Evolutionary conservation across 2,888 invertebrate genomes (phyloP).

Genomic region (Stenurella melanura): DNA sequence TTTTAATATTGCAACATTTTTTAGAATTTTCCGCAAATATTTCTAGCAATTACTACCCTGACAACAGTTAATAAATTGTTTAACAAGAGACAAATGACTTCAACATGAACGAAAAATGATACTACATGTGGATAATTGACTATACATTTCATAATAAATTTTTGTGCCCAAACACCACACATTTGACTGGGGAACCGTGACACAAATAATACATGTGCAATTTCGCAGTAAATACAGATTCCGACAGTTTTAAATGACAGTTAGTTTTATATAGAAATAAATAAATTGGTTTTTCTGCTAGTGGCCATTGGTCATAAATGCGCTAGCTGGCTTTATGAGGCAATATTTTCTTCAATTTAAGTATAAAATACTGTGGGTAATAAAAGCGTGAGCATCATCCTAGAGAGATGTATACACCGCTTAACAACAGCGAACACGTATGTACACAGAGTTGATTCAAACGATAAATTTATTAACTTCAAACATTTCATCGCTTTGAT

Average conservation of each 20-base stretch:
- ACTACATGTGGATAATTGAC: conserved; percentile 12
- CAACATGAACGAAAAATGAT: conserved; percentile 6
- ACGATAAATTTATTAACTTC: neutral
- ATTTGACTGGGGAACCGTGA: neutral
- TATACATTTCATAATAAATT: conserved; percentile 6
- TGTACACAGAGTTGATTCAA: neutral
- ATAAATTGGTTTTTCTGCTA: conserved; percentile 4
- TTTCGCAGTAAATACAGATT: conserved; percentile 7
- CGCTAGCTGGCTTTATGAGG: conserved; percentile 1
- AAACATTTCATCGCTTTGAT: neutral
- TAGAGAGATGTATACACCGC: neutral
- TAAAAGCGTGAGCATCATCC: conserved; percentile 9
- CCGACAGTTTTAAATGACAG: conserved; percentile 9
- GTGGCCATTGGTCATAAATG: conserved; percentile 10
- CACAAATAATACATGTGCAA: neutral
- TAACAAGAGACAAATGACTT: neutral
- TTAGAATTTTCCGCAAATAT: no score
- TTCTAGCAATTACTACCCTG: no score
- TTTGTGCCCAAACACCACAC: neutral
- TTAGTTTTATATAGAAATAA: conserved; percentile 23
- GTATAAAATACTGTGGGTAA: conserved; percentile 8
- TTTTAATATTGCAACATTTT: no score
- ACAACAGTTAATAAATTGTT: no score
- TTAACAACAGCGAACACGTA: neutral
- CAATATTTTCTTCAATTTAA: conserved; percentile 15